Base-by-base conservation (phyloP, 2,888 invertebrate genomes). In the Hydriomena furcata region DNA sequence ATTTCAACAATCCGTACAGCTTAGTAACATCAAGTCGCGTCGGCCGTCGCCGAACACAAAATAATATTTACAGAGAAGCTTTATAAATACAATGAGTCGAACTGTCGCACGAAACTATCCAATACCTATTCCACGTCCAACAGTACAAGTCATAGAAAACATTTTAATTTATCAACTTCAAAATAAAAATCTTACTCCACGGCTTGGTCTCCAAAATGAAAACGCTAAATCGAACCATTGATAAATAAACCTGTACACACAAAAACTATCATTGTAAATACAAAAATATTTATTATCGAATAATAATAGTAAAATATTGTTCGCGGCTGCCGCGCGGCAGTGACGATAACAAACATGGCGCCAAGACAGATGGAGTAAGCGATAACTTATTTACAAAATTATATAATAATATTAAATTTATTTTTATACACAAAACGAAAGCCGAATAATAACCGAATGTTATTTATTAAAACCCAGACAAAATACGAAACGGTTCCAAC, bases 41-140 rank as follows among this genome's bases (percentile, higher is more conserved):
- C 68, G 76, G 73, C 70, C 67, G 61, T 62, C 56, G 61, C 60
- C 71, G 63, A 69, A 72, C 68, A 71, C 62, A 63, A 89, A 89
- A 89, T 87, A 88, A 89, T 87, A 89, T 88, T 89, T 85, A 88
- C 81, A 84, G 79, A 84, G 84, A 85, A 67, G 25, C 52, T 60
- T 67, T 66, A 64, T 55, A 60, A 46, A 58, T 59, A 69, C 70
- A 71, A 75, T 72, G 71, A 72, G 63, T 62, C 68, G 73, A 63
- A 69, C 70, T 63, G 73, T 56, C 46, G 45, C 54, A 47, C 45
- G 27, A 41, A 36, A 24, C 49, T 21, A 50, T 17, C 36, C 17
- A 13, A 11, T 21, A 40, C 35, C 24, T 2, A 3, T n/a, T n/a
- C 36, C 20, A 28, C 49, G 49, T 52, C 46, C 24, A 57, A 64